phyloP scores from a whole-genome alignment of 2,797 vertebrate genomes.

The Takifugu ocellatus region DNA sequence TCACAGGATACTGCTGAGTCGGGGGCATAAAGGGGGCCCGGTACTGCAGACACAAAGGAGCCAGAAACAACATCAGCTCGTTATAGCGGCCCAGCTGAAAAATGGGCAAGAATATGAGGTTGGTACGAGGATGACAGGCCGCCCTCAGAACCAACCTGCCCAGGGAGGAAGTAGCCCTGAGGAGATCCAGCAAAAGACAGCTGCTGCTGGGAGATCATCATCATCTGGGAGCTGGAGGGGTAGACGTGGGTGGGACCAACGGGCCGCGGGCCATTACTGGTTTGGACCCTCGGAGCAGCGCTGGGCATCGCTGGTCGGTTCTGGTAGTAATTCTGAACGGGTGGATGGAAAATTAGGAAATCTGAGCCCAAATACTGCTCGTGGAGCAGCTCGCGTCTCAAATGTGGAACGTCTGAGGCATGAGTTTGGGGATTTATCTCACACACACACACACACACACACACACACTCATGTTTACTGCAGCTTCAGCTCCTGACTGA shows the following conservation, averaged over 20 bases:
- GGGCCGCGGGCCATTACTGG: slow-evolving; percentile 84
- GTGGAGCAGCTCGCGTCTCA: background rate
- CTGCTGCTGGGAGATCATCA: slow-evolving; percentile 96
- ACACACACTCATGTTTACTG: background rate
- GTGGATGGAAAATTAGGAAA: background rate
- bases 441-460: background rate
- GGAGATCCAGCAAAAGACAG: slow-evolving; percentile 88
- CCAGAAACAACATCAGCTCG: slow-evolving; percentile 5
- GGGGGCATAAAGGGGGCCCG: slow-evolving; percentile 87
- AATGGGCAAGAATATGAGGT: no score
- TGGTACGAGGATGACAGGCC: no score
- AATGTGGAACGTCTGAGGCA: background rate
- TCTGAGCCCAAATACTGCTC: background rate
- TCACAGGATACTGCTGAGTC: slow-evolving; percentile 91
- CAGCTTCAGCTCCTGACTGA: slow-evolving; percentile 23
- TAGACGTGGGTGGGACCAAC: slow-evolving; percentile 91
- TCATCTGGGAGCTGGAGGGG: slow-evolving; percentile 88
- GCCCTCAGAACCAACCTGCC: slow-evolving; percentile 81
- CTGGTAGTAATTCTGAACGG: slow-evolving; percentile 84
- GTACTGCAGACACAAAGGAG: slow-evolving; percentile 60
- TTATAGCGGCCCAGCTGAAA: no score
- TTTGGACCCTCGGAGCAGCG: slow-evolving; percentile 85
- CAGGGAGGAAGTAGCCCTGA: slow-evolving; percentile 89
- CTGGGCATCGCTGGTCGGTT: slow-evolving; percentile 88
- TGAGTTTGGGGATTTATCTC: background rate